Conservation (phyloP, 2,113 vertebrate genomes). For the Stigmatopora argus region DNA sequence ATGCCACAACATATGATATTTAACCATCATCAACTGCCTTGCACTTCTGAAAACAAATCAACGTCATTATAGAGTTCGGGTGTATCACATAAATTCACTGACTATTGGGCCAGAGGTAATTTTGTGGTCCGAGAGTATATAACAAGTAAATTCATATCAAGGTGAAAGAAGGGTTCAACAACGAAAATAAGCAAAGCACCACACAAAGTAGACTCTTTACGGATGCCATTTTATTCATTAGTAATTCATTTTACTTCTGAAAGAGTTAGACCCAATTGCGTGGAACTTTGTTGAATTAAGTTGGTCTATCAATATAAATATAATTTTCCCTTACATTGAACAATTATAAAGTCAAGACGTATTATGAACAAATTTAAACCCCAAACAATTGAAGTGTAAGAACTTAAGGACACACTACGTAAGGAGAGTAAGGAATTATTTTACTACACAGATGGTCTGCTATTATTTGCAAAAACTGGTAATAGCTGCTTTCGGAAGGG, state of each 20-base stretch:
- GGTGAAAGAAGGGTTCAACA: neutral
- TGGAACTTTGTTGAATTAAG: neutral
- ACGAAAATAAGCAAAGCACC: neutral
- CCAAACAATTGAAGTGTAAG: neutral
- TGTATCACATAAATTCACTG: slow-evolving; percentile 24
- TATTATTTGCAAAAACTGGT: neutral
- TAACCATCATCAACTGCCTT: slow-evolving; percentile 59
- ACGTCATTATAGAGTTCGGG: slow-evolving; percentile 41
- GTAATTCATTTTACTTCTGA: neutral
- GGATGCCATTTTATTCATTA: no score
- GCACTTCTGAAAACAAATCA: slow-evolving; percentile 15
- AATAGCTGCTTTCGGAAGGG: no score
- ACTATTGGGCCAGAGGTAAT: slow-evolving; percentile 27
- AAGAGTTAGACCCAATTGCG: neutral
- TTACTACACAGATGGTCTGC: neutral
- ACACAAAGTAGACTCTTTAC: neutral
- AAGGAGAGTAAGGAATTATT: neutral
- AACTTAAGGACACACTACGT: no score
- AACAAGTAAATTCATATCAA: slow-evolving; percentile 41
- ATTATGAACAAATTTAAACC: neutral
- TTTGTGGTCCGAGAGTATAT: slow-evolving; percentile 38
- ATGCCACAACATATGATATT: slow-evolving; percentile 73
- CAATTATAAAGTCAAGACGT: neutral
- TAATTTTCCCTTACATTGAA: neutral
- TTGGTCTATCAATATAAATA: neutral